A percentile compares a stretch with the other conserved stretches of the same genome.
phyloP scores from a whole-genome alignment of 2,113 vertebrate genomes.

The Microcebus griseorufus region DNA sequence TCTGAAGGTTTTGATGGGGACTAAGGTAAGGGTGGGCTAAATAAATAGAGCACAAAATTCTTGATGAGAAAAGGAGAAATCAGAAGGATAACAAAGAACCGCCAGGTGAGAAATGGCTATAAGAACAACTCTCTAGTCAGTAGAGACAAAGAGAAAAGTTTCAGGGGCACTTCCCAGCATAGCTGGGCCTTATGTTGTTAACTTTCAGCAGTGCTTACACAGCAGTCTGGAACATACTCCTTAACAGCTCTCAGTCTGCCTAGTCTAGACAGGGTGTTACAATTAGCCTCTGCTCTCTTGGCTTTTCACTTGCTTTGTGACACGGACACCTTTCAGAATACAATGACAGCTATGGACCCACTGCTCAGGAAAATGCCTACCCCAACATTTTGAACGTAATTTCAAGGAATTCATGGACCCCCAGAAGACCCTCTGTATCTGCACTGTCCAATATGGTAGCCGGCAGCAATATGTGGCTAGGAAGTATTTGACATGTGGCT shows the following conservation, averaged over 20 bases:
- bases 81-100: neutral
- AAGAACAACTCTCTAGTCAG: neutral
- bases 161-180: neutral
- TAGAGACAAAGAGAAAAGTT: neutral
- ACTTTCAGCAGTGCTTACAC: neutral
- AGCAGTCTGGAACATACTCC: neutral
- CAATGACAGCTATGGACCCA: no score
- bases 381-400: fast-evolving
- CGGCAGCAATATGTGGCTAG: fast-evolving
- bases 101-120: fast-evolving
- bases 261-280: fast-evolving
- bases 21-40: neutral
- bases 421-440: neutral
- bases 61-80: neutral
- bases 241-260: neutral
- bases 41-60: neutral
- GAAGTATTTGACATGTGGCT: neutral
- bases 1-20: neutral
- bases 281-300: neutral
- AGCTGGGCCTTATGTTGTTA: neutral
- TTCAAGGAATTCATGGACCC: neutral
- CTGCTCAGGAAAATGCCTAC: neutral
- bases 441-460: fast-evolving
- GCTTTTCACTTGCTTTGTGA: neutral
- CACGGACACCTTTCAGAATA: neutral